Conservation (phyloP, 1,140 invertebrate species). For the Brachionus angularis region DNA sequence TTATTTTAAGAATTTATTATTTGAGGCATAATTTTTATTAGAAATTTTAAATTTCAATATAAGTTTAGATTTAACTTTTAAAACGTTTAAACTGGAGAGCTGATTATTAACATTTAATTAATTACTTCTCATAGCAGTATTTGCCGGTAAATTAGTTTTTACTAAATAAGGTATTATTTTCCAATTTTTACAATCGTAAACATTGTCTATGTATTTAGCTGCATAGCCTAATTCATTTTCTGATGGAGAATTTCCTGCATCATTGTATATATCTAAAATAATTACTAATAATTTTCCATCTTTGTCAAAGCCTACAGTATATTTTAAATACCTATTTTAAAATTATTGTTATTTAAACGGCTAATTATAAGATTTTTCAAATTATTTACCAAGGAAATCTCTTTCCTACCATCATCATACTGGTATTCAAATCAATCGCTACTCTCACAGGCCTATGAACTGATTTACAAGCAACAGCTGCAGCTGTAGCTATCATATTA, state of each 20-base stretch:
- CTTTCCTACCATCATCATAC: conserved; percentile 80
- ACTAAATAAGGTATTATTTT: background rate
- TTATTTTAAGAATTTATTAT: too few species aligned
- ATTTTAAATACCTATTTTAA: too few species aligned
- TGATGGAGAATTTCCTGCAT: conserved; percentile 19
- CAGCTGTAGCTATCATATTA: conserved; percentile 58
- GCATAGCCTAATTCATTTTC: conserved; percentile 9
- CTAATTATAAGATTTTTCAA: too few species aligned
- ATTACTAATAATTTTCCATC: conserved; percentile 15
- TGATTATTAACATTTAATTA: background rate
- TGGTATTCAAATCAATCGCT: conserved; percentile 86
- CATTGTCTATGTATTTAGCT: conserved; percentile 30
- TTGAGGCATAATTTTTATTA: too few species aligned
- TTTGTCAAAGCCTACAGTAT: conserved; percentile 63
- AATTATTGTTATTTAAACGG: too few species aligned
- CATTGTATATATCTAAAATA: background rate
- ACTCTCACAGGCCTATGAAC: conserved; percentile 69
- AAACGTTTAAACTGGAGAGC: too few species aligned
- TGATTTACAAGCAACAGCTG: conserved; percentile 62
- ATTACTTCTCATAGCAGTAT: conserved; percentile 14
- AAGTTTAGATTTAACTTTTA: too few species aligned
- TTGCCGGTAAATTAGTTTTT: conserved; percentile 34
- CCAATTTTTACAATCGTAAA: conserved; percentile 37
- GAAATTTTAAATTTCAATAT: too few species aligned
- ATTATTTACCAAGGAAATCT: conserved; percentile 85